Percentiles rank a stretch among this genome's conserved stretches.
Evolutionary conservation across 2,113 vertebrate species (phyloP).

Genomic region (Neofelis nebulosa): DNA sequence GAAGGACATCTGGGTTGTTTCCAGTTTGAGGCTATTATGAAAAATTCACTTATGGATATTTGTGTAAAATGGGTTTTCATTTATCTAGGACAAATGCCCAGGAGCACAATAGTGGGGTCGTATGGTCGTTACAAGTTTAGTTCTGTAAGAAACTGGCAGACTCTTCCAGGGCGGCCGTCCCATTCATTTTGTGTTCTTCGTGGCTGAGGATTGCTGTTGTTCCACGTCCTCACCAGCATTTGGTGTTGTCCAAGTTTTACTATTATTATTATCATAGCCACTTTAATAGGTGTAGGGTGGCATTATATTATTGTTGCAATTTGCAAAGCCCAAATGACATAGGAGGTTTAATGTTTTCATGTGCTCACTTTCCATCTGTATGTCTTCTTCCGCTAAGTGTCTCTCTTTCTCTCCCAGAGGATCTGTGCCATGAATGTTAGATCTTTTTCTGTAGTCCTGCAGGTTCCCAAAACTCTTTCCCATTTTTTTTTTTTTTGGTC

Average conservation of each 20-base stretch:
- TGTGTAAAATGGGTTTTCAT: background rate
- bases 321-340: background rate
- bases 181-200: background rate
- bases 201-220: too few relatives aligned
- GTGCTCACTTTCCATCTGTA: background rate
- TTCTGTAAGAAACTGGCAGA: background rate
- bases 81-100: background rate
- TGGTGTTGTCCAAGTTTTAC: background rate
- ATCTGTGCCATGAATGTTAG: background rate
- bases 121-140: background rate
- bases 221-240: background rate
- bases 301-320: background rate
- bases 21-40: background rate
- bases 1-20: background rate
- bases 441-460: background rate
- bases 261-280: background rate
- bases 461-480: background rate
- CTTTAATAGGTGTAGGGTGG: background rate
- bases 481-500: background rate
- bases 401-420: background rate
- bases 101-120: background rate
- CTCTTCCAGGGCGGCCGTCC: background rate
- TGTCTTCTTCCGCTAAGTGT: background rate
- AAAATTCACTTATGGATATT: background rate
- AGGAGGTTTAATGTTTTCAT: background rate